phyloP scores from a whole-genome alignment of 2,888 invertebrate genomes.

The Acleris laterana region DNA sequence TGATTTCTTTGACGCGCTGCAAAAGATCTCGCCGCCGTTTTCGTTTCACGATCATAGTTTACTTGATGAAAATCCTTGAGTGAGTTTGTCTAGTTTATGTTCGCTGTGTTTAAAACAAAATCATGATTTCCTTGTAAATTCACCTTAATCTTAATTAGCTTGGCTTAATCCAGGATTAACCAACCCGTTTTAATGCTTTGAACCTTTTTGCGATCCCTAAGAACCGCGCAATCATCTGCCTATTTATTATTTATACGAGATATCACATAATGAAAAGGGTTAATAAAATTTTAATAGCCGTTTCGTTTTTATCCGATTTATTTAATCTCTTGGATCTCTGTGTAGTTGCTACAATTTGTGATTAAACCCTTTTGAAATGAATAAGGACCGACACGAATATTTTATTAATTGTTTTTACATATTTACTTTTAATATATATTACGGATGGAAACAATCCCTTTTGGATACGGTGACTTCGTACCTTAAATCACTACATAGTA shows the following conservation, averaged over 20 bases:
- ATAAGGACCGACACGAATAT: conserved; percentile 7
- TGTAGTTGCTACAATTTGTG: conserved; percentile 6
- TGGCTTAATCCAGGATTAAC: conserved; percentile 52
- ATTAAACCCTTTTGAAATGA: conserved; percentile 14
- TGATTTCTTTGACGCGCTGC: background rate
- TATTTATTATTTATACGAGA: conserved; percentile 63
- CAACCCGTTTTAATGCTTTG: conserved; percentile 56
- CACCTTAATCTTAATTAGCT: conserved; percentile 50
- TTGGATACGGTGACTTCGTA: no score
- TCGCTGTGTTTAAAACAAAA: background rate
- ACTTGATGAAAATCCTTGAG: background rate
- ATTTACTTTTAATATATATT: no score
- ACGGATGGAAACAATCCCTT: no score
- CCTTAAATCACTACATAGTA: no score
- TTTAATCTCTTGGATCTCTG: conserved; percentile 40
- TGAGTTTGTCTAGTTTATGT: background rate
- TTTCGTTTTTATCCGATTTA: conserved; percentile 48
- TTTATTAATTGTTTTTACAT: background rate
- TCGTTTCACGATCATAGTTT: background rate
- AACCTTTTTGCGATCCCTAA: conserved; percentile 48
- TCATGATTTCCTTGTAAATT: conserved; percentile 14
- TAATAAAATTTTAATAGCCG: conserved; percentile 49
- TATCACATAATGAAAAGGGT: conserved; percentile 54
- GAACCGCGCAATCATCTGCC: conserved; percentile 58
- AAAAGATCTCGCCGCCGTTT: background rate